Percentiles rank a stretch among this genome's conserved stretches.
Conservation (phyloP, 64 coral and sea anemone genomes). For the Montipora sp. region DNA sequence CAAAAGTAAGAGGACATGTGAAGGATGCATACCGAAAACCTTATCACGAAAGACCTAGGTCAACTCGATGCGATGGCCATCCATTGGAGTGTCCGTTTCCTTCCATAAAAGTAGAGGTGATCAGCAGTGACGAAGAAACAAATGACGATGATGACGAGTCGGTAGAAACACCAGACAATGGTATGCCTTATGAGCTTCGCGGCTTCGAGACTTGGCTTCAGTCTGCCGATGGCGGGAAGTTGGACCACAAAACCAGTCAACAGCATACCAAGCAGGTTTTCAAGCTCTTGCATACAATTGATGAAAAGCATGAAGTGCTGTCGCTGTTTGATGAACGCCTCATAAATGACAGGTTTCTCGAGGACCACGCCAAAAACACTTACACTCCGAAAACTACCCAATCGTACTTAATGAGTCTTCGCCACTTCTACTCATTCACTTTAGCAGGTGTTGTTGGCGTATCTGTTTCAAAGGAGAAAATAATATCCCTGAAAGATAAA, state of each 20-base stretch:
- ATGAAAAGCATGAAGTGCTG: neutral
- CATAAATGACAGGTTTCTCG: no score
- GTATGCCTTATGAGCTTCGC: neutral
- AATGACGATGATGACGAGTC: neutral
- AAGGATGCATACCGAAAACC: neutral
- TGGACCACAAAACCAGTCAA: neutral
- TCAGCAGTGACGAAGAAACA: neutral
- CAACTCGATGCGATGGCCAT: neutral
- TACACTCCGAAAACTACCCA: no score
- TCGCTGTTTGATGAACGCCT: neutral
- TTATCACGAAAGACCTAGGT: neutral
- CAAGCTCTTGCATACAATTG: neutral
- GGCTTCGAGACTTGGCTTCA: neutral
- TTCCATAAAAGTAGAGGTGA: neutral
- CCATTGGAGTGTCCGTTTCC: neutral
- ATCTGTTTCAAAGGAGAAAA: slow-evolving; percentile 3
- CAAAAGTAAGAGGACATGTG: neutral
- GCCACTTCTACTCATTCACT: no score
- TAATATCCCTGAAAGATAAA: slow-evolving; percentile 36
- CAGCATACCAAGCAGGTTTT: slow-evolving; percentile 1
- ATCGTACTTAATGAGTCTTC: no score
- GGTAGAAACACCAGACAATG: neutral
- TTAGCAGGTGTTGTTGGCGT: no score
- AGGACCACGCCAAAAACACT: no score
- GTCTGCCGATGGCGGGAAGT: neutral